Percentiles rank a stretch among this genome's conserved stretches.
Conservation (phyloP, 2,113 vertebrate species). For the Calypte anna region DNA sequence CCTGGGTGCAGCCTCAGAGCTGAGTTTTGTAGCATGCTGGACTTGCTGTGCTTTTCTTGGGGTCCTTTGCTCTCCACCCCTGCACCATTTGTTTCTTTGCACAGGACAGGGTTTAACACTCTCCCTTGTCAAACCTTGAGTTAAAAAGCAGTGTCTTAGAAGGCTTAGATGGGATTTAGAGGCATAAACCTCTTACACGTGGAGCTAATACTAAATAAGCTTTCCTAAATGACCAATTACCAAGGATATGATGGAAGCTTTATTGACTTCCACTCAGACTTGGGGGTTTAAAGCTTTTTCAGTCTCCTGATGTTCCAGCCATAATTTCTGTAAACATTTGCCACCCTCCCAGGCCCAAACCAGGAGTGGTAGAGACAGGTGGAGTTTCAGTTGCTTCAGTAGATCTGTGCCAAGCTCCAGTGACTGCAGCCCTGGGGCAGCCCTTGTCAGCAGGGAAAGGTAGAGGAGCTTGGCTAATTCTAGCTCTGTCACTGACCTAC, state of each 20-base stretch:
- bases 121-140: constrained; percentile 13
- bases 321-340: background rate
- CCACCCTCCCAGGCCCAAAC: background rate
- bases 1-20: background rate
- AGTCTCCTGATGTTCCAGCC: background rate
- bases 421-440: background rate
- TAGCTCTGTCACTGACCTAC: background rate
- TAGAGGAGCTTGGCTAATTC: background rate
- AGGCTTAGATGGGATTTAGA: constrained; percentile 35
- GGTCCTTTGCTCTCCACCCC: background rate
- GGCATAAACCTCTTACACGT: constrained; percentile 41
- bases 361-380: background rate
- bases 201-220: constrained; percentile 25
- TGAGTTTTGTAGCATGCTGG: background rate
- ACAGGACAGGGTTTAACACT: background rate
- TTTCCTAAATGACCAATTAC: constrained; percentile 18
- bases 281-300: background rate
- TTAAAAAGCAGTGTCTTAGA: constrained; percentile 47
- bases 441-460: background rate
- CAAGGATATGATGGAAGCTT: background rate
- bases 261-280: background rate
- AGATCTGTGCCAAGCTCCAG: background rate
- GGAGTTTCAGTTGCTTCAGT: background rate
- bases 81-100: background rate
- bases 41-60: background rate